Conservation (phyloP, 1,140 invertebrate genomes). For the Sitobion miscanthi region DNA sequence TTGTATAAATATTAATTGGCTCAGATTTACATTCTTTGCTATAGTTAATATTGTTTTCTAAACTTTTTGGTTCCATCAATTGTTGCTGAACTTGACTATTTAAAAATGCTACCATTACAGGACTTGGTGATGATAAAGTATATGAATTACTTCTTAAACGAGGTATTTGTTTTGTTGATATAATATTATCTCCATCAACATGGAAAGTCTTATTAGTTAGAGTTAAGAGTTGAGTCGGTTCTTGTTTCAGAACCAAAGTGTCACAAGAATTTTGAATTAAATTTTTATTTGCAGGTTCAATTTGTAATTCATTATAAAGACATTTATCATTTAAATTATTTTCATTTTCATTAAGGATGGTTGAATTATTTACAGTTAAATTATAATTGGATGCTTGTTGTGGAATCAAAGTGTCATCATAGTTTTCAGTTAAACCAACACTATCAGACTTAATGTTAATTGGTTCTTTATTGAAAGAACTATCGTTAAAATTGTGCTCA, state of each 20-base stretch:
- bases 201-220: background rate
- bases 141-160: conserved; percentile 54
- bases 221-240: background rate
- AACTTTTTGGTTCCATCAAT: conserved; percentile 26
- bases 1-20: conserved; percentile 2
- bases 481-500: background rate
- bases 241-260: background rate
- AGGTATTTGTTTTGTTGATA: background rate
- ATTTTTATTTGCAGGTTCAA: background rate
- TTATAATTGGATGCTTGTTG: background rate
- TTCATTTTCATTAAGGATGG: background rate
- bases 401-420: conserved; percentile 7
- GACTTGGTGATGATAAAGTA: conserved; percentile 56
- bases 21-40: conserved; percentile 48
- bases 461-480: background rate
- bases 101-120: conserved; percentile 50
- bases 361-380: background rate
- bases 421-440: background rate
- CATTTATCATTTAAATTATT: background rate
- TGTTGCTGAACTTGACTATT: conserved; percentile 52
- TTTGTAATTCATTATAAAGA: background rate
- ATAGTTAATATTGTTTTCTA: conserved; percentile 1
- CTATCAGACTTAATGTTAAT: background rate
- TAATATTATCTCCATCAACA: background rate
- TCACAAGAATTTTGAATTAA: conserved; percentile 16